Base-by-base conservation (phyloP, 2,888 invertebrate species). In the Asteroscopus sphinx region DNA sequence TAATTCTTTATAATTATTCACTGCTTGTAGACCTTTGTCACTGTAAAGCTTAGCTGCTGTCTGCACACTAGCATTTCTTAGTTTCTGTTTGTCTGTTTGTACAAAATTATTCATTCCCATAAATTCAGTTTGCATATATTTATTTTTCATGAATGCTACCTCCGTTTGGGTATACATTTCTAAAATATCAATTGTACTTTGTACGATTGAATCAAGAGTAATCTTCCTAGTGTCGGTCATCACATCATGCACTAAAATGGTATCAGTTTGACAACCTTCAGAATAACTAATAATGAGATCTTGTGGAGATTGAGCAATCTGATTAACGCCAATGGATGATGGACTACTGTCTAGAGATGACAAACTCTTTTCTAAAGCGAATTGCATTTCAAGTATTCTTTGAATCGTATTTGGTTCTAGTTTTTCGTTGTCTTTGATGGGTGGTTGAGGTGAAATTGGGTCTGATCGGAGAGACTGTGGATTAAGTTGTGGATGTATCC, bases 111-210 rank as follows among this genome's bases (percentile, higher is more conserved):
- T 83, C 5, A 60, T 76, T 52, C 68, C 65, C 44, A 82, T 64
- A 46, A 80, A 78, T 53, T 86, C 85, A 1, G 91, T 89, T 81
- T 94, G 93, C 51, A 85, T 69, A 61, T 74, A 70, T 83, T 93
- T 93, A 56, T 87, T 88, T 84, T 93, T 93, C 76, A 76, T 81
- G 55, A 87, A 92, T 12, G 83, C 81, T 41, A 62, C 54, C 68
- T 92, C 89, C 1, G 93, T 93, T 81, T 94, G 93, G 0, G 90
- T 78, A 61, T 88, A 89, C 85, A 90, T 93, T 78, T 94, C 91
- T 44, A 85, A 73, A 44, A 76, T 77, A 71, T 88, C 85, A 55
- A 82, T 77, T 56, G 81, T 71, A 66, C 87, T 88, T 77, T 94
- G 94, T 42, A 91, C 83, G 41, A 85, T 86, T 21, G 88, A 91